Evolutionary conservation across 1,140 invertebrate genomes (phyloP).

Genomic region (Medauroidea extradentata): DNA sequence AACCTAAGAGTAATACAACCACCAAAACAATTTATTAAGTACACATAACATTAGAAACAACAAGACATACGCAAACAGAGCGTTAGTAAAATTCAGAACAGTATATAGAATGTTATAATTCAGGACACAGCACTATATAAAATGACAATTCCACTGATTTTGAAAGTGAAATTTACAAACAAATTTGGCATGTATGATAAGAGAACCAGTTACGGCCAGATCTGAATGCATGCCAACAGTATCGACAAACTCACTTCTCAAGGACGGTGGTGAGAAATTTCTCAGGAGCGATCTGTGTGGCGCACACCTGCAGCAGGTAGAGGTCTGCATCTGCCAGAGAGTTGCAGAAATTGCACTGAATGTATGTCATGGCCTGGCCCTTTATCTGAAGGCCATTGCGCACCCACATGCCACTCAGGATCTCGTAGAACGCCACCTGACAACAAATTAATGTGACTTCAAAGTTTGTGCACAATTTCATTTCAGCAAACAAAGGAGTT

Average conservation of each 20-base stretch:
- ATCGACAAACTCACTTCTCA: slow-evolving; percentile 63
- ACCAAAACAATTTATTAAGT: no score
- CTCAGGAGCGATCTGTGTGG: slow-evolving; percentile 79
- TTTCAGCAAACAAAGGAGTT: no score
- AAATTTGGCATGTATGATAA: neutral
- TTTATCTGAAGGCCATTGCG: slow-evolving; percentile 96
- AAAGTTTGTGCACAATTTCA: no score
- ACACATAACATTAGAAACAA: no score
- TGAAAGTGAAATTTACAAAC: neutral
- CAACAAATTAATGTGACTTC: no score
- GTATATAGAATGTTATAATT: no score
- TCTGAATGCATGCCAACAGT: neutral
- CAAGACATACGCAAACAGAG: no score
- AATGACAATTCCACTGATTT: no score
- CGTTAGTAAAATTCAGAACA: no score
- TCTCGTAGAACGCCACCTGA: slow-evolving; percentile 94
- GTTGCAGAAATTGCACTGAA: slow-evolving; percentile 97
- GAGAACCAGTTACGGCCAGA: neutral
- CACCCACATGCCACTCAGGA: slow-evolving; percentile 90
- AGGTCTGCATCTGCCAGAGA: slow-evolving; percentile 97
- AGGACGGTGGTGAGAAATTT: slow-evolving; percentile 82
- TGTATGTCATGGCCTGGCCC: slow-evolving; percentile 97
- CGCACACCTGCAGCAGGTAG: slow-evolving; percentile 89
- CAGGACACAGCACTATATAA: no score
- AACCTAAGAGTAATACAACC: no score